phyloP scores from a whole-genome alignment of 2,797 vertebrate genomes.

The Leuciscus waleckii region DNA sequence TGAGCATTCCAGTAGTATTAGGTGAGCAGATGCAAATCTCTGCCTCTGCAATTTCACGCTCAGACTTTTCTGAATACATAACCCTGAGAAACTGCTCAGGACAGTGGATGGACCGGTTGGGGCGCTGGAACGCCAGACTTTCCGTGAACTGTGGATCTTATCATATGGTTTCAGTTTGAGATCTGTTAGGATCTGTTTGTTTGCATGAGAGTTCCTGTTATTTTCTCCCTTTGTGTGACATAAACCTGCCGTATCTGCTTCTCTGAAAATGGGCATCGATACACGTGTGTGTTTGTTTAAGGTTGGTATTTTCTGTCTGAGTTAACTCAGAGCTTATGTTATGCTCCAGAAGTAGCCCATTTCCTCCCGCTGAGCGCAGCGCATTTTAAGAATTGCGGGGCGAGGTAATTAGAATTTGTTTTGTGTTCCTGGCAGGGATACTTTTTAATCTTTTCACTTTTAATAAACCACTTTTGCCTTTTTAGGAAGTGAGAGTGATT shows the following conservation, averaged over 20 bases:
- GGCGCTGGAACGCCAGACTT: constrained; percentile 20
- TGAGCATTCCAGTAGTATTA: constrained; percentile 41
- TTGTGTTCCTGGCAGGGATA: constrained; percentile 33
- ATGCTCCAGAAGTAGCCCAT: constrained; percentile 30
- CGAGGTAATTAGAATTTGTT: constrained; percentile 20
- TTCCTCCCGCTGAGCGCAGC: constrained; percentile 3
- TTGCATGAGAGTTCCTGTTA: constrained; percentile 45
- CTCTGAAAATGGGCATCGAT: constrained; percentile 18
- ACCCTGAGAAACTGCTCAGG: constrained; percentile 41
- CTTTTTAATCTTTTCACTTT: not conserved
- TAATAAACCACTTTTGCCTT: constrained; percentile 37
- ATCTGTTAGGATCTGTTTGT: constrained; percentile 57
- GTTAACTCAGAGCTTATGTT: constrained; percentile 28
- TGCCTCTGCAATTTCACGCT: constrained; percentile 57
- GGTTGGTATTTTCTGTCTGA: constrained; percentile 21
- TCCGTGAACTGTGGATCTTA: constrained; percentile 28
- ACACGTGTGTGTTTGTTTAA: constrained; percentile 44
- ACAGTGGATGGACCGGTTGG: constrained; percentile 28
- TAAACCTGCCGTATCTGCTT: constrained; percentile 15
- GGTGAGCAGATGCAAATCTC: constrained; percentile 51
- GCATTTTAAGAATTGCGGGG: not conserved
- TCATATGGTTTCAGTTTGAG: constrained; percentile 62
- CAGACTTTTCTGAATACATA: constrained; percentile 51
- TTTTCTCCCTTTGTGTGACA: not conserved
- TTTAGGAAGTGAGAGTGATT: constrained; percentile 16